These are phyloP conservation scores for Triplophysa yarkandensis DNA, from an alignment of 2,797 vertebrate species.

Conservation along the genomic window DNA sequence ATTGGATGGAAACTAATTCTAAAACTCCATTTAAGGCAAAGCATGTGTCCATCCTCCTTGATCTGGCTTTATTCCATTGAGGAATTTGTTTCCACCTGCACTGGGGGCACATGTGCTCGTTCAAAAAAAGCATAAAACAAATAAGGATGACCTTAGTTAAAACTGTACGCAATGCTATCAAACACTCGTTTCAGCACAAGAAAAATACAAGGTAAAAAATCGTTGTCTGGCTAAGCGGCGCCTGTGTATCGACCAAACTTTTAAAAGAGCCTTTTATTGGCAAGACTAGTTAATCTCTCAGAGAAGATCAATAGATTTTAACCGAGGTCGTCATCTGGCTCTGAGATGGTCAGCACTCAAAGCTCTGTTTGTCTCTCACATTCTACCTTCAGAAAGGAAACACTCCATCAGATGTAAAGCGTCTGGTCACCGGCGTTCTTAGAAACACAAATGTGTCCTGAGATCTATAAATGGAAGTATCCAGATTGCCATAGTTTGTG, in stretches of 20 bases:
- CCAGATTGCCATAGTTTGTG: background rate
- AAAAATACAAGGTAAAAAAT: conserved; percentile 31
- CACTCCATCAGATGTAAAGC: conserved; percentile 42
- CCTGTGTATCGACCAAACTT: conserved; percentile 75
- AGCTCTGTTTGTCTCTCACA: conserved; percentile 65
- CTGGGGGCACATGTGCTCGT: conserved; percentile 1
- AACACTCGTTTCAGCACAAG: conserved; percentile 21
- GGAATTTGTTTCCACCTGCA: conserved; percentile 34
- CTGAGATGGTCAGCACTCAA: conserved; percentile 61
- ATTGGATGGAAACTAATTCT: background rate
- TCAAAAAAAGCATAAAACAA: conserved; percentile 39
- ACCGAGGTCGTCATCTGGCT: conserved; percentile 75
- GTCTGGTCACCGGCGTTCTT: conserved; percentile 1
- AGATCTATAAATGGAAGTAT: background rate
- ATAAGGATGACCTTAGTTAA: conserved; percentile 26
- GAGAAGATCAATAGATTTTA: conserved; percentile 72
- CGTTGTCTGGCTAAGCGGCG: conserved; percentile 61
- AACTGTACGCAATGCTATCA: background rate
- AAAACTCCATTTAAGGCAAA: conserved; percentile 33
- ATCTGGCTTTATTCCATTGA: conserved; percentile 24
- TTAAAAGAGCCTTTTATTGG: conserved; percentile 77
- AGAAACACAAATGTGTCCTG: background rate
- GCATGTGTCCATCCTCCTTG: conserved; percentile 20
- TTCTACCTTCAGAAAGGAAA: conserved; percentile 46
- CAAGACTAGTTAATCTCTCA: conserved; percentile 80